Conservation (phyloP, 2,888 invertebrate species). For the Lepidochrysops patricia region DNA sequence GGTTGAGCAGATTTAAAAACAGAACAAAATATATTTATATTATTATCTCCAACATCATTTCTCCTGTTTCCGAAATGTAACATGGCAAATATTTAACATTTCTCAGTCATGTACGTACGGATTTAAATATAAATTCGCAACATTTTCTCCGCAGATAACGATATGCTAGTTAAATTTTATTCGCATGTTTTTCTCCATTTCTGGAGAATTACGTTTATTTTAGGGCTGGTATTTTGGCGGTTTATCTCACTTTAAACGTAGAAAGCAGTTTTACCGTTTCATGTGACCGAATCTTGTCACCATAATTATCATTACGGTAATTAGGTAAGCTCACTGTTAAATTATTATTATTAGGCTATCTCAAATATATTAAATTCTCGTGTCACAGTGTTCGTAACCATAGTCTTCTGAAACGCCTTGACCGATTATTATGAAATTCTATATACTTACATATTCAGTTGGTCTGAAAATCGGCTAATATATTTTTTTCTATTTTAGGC, state of each 20-base stretch:
- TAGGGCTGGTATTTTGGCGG: background rate
- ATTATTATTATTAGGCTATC: too few relatives aligned
- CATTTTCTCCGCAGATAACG: background rate
- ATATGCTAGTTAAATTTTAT: constrained; percentile 2
- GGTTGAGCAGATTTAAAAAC: too few relatives aligned
- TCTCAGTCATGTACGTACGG: background rate
- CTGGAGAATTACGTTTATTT: background rate
- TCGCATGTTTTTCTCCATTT: background rate
- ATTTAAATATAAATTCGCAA: background rate
- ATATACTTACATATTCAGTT: too few relatives aligned
- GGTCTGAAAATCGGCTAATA: too few relatives aligned
- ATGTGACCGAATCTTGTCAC: background rate
- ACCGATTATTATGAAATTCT: background rate
- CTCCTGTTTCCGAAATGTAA: background rate
- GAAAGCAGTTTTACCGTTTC: background rate
- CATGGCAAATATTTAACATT: background rate
- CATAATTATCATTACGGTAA: background rate
- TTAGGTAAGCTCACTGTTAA: too few relatives aligned
- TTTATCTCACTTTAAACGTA: background rate
- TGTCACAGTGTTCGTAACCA: too few relatives aligned
- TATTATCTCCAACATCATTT: background rate
- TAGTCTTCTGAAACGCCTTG: too few relatives aligned
- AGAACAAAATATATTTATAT: background rate
- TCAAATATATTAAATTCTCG: too few relatives aligned
- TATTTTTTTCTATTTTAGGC: too few relatives aligned